These are phyloP conservation scores for Subacronicta megacephala DNA, from an alignment of 2,888 invertebrate species.

Conservation along the genomic window DNA sequence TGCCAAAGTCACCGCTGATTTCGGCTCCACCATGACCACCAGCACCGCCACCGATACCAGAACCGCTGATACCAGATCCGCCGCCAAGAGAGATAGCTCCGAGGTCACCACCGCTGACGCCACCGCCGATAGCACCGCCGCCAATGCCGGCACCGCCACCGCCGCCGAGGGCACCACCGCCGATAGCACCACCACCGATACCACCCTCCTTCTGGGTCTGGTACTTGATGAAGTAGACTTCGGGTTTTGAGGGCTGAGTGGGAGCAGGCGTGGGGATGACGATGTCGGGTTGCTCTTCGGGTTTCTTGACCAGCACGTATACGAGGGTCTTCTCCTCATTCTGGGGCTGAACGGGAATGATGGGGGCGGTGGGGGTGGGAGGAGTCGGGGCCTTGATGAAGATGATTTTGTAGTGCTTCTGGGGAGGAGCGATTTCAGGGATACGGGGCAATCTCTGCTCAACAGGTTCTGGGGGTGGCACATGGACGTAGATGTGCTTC, in stretches of 20 bases:
- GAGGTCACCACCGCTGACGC: conserved; percentile 56
- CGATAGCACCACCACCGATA: conserved; percentile 76
- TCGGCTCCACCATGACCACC: conserved; percentile 75
- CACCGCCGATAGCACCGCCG: conserved; percentile 72
- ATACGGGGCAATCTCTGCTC: conserved; percentile 92
- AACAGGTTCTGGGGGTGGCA: conserved; percentile 96
- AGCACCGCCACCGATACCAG: conserved; percentile 68
- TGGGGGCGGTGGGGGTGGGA: conserved; percentile 94
- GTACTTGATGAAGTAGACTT: conserved; percentile 97
- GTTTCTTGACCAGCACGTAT: conserved; percentile 96
- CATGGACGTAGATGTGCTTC: conserved; percentile 97
- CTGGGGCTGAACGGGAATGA: conserved; percentile 94
- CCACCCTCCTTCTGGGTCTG: conserved; percentile 91
- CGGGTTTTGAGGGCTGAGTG: conserved; percentile 96
- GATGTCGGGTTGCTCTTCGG: conserved; percentile 95
- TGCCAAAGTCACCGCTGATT: conserved; percentile 74
- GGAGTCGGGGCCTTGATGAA: conserved; percentile 97
- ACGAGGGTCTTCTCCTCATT: conserved; percentile 97
- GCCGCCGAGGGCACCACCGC: conserved; percentile 76
- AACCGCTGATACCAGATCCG: conserved; percentile 70
- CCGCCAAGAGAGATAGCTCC: conserved; percentile 69
- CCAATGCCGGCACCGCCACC: conserved; percentile 76
- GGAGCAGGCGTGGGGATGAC: conserved; percentile 93
- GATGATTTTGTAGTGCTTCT: conserved; percentile 97
- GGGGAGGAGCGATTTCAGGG: conserved; percentile 92